Percentiles rank a stretch among this genome's conserved stretches.
Conservation (phyloP, 1,140 invertebrate genomes). For the Temnothorax nylanderi region DNA sequence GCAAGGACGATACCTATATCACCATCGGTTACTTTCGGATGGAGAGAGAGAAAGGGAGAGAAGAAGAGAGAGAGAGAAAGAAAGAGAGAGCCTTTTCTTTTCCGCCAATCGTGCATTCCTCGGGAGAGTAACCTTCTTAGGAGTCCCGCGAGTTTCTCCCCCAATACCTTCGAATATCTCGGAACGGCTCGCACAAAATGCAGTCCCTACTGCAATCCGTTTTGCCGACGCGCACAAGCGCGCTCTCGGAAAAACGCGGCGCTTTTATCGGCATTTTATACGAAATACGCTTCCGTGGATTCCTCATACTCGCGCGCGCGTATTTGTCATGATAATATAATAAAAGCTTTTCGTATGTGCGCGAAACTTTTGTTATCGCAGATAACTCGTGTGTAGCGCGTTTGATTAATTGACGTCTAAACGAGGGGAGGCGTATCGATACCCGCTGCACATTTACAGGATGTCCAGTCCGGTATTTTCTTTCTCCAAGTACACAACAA, state of each 20-base stretch:
- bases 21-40: slow-evolving; percentile 38
- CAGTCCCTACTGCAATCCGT: slow-evolving; percentile 43
- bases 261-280: slow-evolving; percentile 51
- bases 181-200: slow-evolving; percentile 35
- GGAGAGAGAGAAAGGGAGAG: not conserved
- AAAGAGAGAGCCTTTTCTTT: slow-evolving; percentile 23
- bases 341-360: no score
- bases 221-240: slow-evolving; percentile 38
- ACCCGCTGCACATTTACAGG: not conserved
- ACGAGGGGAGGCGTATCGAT: not conserved
- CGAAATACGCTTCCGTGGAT: slow-evolving; percentile 7
- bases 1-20: slow-evolving; percentile 57
- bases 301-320: not conserved
- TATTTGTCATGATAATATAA: not conserved
- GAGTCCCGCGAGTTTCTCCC: slow-evolving; percentile 35
- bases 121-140: slow-evolving; percentile 57
- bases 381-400: no score
- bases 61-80: not conserved
- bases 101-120: slow-evolving; percentile 52
- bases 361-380: not conserved
- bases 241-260: slow-evolving; percentile 26
- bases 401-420: not conserved
- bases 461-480: not conserved
- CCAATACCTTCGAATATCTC: slow-evolving; percentile 53
- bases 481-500: not conserved